Conservation (phyloP, 2,113 vertebrate genomes). For the Podarcis cretensis region DNA sequence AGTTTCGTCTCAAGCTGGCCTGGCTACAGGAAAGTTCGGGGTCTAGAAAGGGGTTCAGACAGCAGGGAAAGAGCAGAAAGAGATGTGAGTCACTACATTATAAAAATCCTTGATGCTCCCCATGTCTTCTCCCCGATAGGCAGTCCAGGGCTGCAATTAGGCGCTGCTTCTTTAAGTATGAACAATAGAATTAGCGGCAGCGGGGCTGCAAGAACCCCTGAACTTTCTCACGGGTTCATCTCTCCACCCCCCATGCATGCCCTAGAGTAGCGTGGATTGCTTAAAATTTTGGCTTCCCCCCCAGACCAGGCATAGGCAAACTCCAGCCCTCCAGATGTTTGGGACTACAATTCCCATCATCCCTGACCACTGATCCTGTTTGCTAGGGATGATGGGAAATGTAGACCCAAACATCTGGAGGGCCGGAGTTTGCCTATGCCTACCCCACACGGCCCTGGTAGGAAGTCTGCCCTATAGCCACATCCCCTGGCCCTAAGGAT, state of each 20-base stretch:
- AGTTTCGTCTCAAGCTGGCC: not conserved
- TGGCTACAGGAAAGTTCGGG: not conserved
- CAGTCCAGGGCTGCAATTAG: not conserved
- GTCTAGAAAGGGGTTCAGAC: no score
- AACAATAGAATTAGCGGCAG: not conserved
- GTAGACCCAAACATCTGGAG: no score
- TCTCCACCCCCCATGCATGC: not conserved
- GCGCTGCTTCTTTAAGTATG: not conserved
- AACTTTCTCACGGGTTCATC: not conserved
- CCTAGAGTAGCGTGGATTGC: not conserved
- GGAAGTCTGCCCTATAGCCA: no score
- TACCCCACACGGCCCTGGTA: no score
- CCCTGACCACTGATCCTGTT: no score
- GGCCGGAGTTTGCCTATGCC: no score
- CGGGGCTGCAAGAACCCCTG: not conserved
- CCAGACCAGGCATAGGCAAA: no score
- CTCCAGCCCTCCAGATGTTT: no score
- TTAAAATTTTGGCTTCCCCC: not conserved
- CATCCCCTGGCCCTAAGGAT: not conserved
- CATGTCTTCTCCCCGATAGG: not conserved
- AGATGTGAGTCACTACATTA: not conserved
- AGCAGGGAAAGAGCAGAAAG: not conserved
- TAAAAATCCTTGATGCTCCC: not conserved
- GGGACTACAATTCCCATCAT: no score
- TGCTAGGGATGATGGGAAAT: no score